Percentiles rank a stretch among this genome's conserved stretches.
Evolutionary conservation across 2,888 invertebrate species (phyloP).

Genomic region (Timema cristinae): DNA sequence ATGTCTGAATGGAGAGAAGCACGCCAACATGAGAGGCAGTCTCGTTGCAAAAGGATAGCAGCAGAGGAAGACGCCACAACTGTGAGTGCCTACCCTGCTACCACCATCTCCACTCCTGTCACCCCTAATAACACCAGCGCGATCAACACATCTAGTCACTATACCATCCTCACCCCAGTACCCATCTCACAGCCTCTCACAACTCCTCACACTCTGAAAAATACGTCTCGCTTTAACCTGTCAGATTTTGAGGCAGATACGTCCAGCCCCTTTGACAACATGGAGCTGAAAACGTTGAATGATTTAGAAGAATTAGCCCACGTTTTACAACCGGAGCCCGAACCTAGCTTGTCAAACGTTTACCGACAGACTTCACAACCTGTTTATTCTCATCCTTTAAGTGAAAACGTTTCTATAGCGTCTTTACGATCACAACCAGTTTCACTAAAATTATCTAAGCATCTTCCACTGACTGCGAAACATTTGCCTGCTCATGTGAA

Average conservation of each 20-base stretch:
- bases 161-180: slow-evolving; percentile 31
- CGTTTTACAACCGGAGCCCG: slow-evolving; percentile 47
- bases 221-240: slow-evolving; percentile 42
- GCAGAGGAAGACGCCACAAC: slow-evolving; percentile 10
- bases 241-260: slow-evolving; percentile 90
- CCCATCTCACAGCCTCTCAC: slow-evolving; percentile 25
- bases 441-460: not conserved
- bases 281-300: slow-evolving; percentile 87
- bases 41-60: slow-evolving; percentile 1
- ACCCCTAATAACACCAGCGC: not conserved
- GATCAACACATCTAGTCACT: slow-evolving; percentile 8
- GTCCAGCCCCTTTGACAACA: slow-evolving; percentile 89
- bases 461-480: not conserved
- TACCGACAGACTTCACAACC: not conserved
- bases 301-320: slow-evolving; percentile 87
- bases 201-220: slow-evolving; percentile 11
- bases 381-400: not conserved
- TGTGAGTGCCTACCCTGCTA: not conserved
- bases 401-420: too few relatives aligned
- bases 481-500: not conserved
- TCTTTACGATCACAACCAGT: too few relatives aligned
- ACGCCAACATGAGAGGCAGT: slow-evolving; percentile 50
- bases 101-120: slow-evolving; percentile 10
- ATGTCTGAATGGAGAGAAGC: slow-evolving; percentile 66
- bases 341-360: not conserved